Conservation (phyloP, 37 sponge, comb jelly and placozoan genomes). For the Halisarca cf. caerulea region DNA sequence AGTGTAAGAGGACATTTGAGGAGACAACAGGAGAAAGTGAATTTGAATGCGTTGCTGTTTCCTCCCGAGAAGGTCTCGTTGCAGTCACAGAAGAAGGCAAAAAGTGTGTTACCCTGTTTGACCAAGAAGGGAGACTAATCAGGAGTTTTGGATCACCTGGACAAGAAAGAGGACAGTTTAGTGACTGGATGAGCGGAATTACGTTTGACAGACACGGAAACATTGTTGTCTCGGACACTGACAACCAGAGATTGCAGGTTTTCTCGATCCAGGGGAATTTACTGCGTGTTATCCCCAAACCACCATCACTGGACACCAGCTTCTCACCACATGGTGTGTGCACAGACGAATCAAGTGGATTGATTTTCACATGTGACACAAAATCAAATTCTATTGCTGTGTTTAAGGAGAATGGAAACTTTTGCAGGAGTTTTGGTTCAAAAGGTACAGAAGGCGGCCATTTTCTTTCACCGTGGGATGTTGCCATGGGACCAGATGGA, state of each 20-base stretch:
- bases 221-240: conserved; percentile 5
- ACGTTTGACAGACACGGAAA: not conserved
- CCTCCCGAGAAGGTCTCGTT: not conserved
- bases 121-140: not conserved
- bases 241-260: not conserved
- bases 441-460: not conserved
- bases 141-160: not conserved
- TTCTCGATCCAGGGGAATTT: not conserved
- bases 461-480: not conserved
- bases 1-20: not conserved
- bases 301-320: not conserved
- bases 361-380: not conserved
- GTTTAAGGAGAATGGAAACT: not conserved
- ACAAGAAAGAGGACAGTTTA: not conserved
- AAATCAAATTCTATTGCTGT: not conserved
- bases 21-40: not conserved
- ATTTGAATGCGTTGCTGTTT: not conserved
- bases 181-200: not conserved
- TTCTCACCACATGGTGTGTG: not conserved
- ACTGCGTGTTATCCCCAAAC: not conserved
- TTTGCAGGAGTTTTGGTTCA: not conserved
- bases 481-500: not conserved
- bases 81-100: not conserved
- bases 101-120: not conserved
- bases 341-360: not conserved